A percentile compares a stretch with the other conserved stretches of the same genome.
Conservation (phyloP, 2,797 vertebrate genomes). For the Eupleurogrammus muticus region DNA sequence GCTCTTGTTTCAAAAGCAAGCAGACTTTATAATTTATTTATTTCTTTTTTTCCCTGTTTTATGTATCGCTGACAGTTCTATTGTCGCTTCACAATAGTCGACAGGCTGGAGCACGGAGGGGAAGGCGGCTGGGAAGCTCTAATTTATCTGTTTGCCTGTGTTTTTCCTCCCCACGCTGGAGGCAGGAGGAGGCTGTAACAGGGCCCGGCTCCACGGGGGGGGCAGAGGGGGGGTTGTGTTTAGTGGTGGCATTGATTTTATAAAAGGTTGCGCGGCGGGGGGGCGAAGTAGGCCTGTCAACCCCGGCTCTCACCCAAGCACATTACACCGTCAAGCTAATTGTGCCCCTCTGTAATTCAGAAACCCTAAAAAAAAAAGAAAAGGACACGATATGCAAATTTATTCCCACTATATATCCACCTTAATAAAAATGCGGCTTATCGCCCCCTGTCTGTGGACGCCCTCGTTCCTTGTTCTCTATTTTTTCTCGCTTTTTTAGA, state of each 20-base stretch:
- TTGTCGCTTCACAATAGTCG: constrained; percentile 61
- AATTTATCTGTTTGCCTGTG: constrained; percentile 83
- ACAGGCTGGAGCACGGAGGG: constrained; percentile 53
- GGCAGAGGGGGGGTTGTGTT: constrained; percentile 76
- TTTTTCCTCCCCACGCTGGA: constrained; percentile 71
- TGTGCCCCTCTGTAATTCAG: constrained; percentile 56
- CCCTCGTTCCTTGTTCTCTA: too few species aligned
- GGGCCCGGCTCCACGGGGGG: constrained; percentile 65
- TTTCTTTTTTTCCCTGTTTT: constrained; percentile 11
- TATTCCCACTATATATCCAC: constrained; percentile 15
- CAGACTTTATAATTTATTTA: too few species aligned
- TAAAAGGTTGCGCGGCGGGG: constrained; percentile 83
- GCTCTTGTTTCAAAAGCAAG: constrained; percentile 51
- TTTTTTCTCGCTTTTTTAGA: too few species aligned
- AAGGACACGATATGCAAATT: constrained; percentile 61
- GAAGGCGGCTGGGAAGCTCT: constrained; percentile 62
- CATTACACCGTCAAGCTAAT: constrained; percentile 72
- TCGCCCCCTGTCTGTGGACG: constrained; percentile 13
- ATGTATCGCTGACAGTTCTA: constrained; percentile 57
- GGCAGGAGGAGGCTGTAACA: constrained; percentile 70
- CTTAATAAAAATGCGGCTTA: constrained; percentile 2
- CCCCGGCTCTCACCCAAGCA: constrained; percentile 65
- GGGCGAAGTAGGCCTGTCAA: constrained; percentile 79
- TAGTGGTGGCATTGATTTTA: constrained; percentile 85
- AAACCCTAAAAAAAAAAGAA: constrained; percentile 58